Conservation (phyloP, 2,888 invertebrate species). For the Sinhomidia bicolor region DNA sequence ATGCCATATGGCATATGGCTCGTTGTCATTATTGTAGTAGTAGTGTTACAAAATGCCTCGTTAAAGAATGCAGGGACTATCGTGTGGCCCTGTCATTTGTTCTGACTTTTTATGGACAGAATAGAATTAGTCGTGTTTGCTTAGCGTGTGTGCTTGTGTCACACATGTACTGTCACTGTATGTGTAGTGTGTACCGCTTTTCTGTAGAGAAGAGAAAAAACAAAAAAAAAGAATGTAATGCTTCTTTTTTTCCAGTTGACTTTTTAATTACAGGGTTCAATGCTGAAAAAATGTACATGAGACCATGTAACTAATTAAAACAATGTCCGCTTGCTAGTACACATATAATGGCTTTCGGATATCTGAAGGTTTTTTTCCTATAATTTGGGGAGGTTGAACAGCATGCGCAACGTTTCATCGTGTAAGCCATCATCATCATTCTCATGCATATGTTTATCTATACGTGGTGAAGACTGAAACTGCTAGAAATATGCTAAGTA, state of each 20-base stretch:
- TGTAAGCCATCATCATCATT: neutral
- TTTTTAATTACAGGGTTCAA: conserved; percentile 54
- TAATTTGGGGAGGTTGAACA: neutral
- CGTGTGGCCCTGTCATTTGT: conserved; percentile 46
- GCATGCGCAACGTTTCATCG: neutral
- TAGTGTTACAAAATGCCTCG: conserved; percentile 17
- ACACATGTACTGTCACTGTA: no score
- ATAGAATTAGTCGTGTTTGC: no score
- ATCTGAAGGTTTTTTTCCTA: neutral
- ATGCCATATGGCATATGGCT: conserved; percentile 43
- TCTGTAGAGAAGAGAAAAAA: no score
- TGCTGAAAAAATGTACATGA: neutral
- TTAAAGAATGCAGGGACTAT: neutral
- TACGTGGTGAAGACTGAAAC: neutral
- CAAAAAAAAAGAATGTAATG: neutral
- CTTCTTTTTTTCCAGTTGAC: conserved; percentile 43
- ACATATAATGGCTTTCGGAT: conserved; percentile 23
- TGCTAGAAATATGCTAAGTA: conserved; percentile 9
- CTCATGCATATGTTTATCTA: neutral
- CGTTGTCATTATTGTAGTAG: conserved; percentile 5
- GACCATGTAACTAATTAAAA: conserved; percentile 11
- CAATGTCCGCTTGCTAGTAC: neutral
- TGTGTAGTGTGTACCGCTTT: neutral
- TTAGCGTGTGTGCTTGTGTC: no score
- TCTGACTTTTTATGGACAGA: conserved; percentile 50